These are phyloP conservation scores for Eulemur macaco DNA, from an alignment of 2,113 vertebrate species.

Conservation along the genomic window DNA sequence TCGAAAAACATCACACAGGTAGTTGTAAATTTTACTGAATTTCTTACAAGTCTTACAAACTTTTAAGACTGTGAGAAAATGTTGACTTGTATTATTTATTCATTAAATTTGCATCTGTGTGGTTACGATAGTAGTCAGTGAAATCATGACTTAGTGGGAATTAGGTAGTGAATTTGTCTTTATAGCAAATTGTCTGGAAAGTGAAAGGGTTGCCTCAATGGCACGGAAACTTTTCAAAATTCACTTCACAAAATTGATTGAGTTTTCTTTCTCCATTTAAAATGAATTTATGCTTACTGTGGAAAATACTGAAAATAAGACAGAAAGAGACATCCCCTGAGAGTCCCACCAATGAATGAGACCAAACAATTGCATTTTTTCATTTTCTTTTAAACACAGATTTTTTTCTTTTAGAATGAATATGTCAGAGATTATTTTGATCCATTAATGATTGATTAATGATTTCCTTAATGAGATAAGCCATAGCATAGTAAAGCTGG, in stretches of 20 bases:
- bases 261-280: background rate
- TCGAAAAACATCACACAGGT: background rate
- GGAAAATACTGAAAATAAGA: background rate
- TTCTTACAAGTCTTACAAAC: background rate
- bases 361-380: background rate
- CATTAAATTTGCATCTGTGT: background rate
- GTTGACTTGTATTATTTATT: background rate
- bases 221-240: background rate
- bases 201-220: background rate
- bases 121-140: background rate
- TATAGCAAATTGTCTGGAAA: background rate
- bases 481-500: background rate
- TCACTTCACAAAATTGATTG: background rate
- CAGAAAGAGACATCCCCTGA: background rate
- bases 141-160: background rate
- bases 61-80: background rate
- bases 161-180: background rate
- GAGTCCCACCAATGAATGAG: background rate
- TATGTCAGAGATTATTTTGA: conserved; percentile 24
- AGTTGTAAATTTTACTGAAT: conserved; percentile 20
- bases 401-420: background rate
- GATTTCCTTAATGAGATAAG: background rate
- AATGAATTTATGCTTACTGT: background rate
- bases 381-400: background rate
- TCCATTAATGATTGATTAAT: background rate